Base-by-base conservation (phyloP, 2,797 vertebrate genomes). In the Xenopus petersii region DNA sequence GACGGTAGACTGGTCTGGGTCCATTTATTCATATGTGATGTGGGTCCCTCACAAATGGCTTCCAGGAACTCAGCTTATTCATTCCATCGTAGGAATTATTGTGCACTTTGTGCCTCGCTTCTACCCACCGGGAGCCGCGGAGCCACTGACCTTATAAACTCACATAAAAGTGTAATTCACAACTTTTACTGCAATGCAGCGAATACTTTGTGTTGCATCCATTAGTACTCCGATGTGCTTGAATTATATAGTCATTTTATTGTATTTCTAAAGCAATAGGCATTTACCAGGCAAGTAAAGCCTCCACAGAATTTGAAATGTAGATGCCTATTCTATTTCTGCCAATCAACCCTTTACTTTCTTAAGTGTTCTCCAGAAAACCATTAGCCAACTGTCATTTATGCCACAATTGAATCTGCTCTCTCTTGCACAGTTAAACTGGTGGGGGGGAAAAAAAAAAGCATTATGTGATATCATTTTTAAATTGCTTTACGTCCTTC, bases 241-340 rank as follows among this genome's bases (percentile, higher is more conserved):
- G 71, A 74, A 74, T 79, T 79, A 79, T 79, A 79, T 79, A 79
- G 76, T 74, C 71, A 79, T 74, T 79, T 79, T 74, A 79, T 79
- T 65, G 71, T 79, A 79, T 79, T 79, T 79, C 71, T 70, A 64
- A 70, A 79, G 76, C 66, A 74, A 79, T 74, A 79, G 76, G 71
- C 76, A 79, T 79, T 79, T 79, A 79, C 74, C 71, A 74, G 73
- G 76, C 71, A 70, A 74, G 76, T 74, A 65, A 79, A 79, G 73
- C 67, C 76, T 79, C 76, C 61, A 24, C 30, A 49, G 71, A 74
- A 74, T 79, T 62, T 74, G 76, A 79, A 74, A 79, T 79, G 71
- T 74, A 79, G 76, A 74, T 79, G 76, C 71, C 76, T 69, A 74
- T 79, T 79, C 77, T 74, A 70, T 74, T 79, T 74, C 77, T 79